These are phyloP conservation scores for Mimas tiliae DNA, from an alignment of 2,888 invertebrate genomes.

Conservation along the genomic window DNA sequence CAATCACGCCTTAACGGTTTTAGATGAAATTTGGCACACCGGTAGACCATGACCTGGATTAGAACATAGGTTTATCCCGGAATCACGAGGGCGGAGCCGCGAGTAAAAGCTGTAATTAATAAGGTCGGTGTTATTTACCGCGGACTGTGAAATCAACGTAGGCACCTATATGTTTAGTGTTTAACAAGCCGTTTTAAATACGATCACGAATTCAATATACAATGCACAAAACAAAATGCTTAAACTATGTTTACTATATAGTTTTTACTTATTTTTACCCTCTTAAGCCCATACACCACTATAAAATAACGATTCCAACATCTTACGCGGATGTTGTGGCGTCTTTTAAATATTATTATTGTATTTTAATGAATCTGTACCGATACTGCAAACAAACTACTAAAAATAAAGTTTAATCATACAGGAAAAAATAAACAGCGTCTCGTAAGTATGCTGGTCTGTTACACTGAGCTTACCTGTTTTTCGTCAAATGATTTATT, in stretches of 20 bases:
- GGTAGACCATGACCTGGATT: too few species aligned
- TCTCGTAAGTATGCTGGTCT: slow-evolving; percentile 21
- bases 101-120: too few species aligned
- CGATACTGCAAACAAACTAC: slow-evolving; percentile 16
- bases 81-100: too few species aligned
- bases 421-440: slow-evolving; percentile 22
- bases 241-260: too few species aligned
- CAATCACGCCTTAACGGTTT: too few species aligned
- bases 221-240: slow-evolving; percentile 8
- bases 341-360: slow-evolving; percentile 10
- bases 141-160: background rate
- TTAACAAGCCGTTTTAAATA: background rate
- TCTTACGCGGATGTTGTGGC: slow-evolving; percentile 8
- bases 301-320: background rate
- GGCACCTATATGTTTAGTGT: background rate
- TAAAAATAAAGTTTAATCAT: slow-evolving; percentile 21
- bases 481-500: slow-evolving; percentile 25
- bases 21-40: too few species aligned
- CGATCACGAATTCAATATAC: background rate
- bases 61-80: too few species aligned
- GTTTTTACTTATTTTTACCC: slow-evolving; percentile 7
- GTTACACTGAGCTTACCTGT: slow-evolving; percentile 26
- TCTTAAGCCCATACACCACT: background rate
- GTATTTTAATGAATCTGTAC: slow-evolving; percentile 15
- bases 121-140: background rate